Evolutionary conservation across 92 coral and sea anemone species (phyloP), one percentile per base, ranked within the genome.

Genomic region (Siderastrea siderea): DNA sequence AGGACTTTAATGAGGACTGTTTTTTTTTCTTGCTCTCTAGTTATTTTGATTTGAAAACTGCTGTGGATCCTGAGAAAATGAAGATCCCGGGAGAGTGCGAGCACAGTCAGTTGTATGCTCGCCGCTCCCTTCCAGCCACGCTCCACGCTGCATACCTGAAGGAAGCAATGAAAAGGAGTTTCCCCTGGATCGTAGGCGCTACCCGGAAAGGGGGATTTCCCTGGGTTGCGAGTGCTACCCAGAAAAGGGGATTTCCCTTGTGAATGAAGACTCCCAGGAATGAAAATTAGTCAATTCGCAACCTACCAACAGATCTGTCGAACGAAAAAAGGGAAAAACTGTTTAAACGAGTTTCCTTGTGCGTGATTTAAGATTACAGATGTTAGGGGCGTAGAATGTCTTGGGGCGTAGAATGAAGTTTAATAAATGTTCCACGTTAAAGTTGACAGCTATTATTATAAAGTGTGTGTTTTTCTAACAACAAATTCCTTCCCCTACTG

Each of bases 211-310:
- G 72, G n/a, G 84, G 53, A 19, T 9, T 80, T 3, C 55, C 83
- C 6, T 78, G 26, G 53, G 12, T 11, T 3, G n/a, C 10, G 10
- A 19, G 13, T 44, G n/a, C 15, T 2, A 47, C 3, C 7, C 54
- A 9, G 7, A 67, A 67, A 26, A 67, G 84, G 44, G 75, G 64
- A 80, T 81, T 81, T 38, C 67, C 85, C 4, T 81, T 76, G 1
- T 3, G 2, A 19, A 57, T 57, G 13, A 13, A 57, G 38, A 26
- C 38, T 26, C 38, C 38, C 38, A 26, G 38, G 38, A 26, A 26
- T 26, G 38, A 26, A 26, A 26, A 26, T 26, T 26, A 26, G 38
- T 26, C 38, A 26, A 26, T 26, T 26, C 38, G 38, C 38, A 26
- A 26, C 38, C 38, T 26, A 26, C 38, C 0, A 26, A 26, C 38